Evolutionary conservation across 2,113 vertebrate genomes (phyloP).

Genomic region (Diadophis punctatus): DNA sequence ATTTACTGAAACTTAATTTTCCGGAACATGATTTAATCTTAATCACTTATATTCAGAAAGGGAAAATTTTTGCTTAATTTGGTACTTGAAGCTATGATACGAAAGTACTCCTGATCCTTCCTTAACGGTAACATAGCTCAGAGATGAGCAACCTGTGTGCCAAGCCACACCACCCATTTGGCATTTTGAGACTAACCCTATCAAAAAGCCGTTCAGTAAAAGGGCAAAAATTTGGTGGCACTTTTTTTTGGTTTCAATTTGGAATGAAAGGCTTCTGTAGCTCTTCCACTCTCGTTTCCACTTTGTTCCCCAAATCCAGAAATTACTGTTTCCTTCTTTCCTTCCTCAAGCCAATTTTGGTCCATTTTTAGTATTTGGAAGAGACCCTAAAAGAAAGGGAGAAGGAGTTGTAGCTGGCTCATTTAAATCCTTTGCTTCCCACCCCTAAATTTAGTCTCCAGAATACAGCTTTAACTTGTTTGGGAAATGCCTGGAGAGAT

Average conservation of each 20-base stretch:
- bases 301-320: not conserved
- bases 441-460: not conserved
- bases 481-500: not conserved
- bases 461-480: not conserved
- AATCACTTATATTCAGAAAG: not conserved
- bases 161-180: not conserved
- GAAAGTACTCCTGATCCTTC: not conserved
- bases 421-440: not conserved
- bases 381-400: not conserved
- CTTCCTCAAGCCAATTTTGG: not conserved
- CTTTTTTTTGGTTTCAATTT: not conserved
- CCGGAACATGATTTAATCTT: not conserved
- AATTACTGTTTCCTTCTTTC: not conserved
- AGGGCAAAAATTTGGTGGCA: not conserved
- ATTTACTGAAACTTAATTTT: not conserved
- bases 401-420: not conserved
- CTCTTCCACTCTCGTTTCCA: not conserved
- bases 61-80: not conserved
- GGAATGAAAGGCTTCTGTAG: not conserved
- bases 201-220: not conserved
- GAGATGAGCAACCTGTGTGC: not conserved
- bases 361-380: not conserved
- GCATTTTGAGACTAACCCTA: not conserved
- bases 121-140: not conserved
- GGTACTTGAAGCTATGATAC: not conserved